Percentiles rank a stretch among this genome's conserved stretches.
Evolutionary conservation across 2,797 vertebrate species (phyloP).

Genomic region (Crocidura indochinensis): DNA sequence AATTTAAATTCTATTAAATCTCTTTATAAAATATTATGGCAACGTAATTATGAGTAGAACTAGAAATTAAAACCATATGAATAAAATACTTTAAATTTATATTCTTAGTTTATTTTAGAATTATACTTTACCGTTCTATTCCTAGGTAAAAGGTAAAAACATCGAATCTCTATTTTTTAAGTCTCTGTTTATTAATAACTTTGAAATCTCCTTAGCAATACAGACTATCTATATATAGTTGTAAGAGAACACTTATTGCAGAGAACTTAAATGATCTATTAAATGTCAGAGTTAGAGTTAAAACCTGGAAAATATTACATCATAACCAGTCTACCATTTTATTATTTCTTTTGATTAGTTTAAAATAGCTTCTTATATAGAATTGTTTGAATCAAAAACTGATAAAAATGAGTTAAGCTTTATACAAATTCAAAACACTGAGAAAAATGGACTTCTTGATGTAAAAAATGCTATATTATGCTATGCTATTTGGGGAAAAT

Average conservation of each 20-base stretch:
- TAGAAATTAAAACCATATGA: not conserved
- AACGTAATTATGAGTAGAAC: not conserved
- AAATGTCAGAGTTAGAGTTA: not conserved
- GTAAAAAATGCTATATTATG: not conserved
- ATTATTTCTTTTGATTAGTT: not conserved
- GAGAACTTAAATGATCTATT: not conserved
- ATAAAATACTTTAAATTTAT: too few relatives aligned
- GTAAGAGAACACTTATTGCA: not conserved
- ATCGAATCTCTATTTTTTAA: constrained; percentile 26
- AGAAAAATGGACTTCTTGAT: not conserved
- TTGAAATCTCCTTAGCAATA: constrained; percentile 31
- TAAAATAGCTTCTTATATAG: not conserved
- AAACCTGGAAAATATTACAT: not conserved
- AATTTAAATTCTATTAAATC: not conserved
- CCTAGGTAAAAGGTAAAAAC: not conserved
- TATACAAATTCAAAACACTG: not conserved
- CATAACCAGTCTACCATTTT: not conserved
- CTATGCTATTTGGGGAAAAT: not conserved
- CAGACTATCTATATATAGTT: constrained; percentile 6
- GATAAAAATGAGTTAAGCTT: constrained; percentile 7
- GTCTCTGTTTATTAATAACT: not conserved
- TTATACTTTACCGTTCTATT: not conserved
- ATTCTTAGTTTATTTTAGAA: not conserved
- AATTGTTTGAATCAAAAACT: not conserved
- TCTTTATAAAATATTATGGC: too few relatives aligned